Base-by-base conservation (phyloP, 1,140 invertebrate genomes). In the Planococcus citri region DNA sequence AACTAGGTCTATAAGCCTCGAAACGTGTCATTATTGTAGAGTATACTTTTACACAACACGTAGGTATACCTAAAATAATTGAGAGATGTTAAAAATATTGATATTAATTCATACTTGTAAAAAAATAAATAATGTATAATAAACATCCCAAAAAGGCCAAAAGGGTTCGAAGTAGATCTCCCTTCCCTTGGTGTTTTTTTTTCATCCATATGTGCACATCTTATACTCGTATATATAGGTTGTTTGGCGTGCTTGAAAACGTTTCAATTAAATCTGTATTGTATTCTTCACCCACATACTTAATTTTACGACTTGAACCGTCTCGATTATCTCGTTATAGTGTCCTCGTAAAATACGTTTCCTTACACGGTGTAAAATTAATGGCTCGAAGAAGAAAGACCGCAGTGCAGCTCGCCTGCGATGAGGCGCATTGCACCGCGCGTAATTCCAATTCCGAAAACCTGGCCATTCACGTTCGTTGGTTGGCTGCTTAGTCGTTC, bases 261-360 rank as follows among this genome's bases (percentile, higher is more conserved):
- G n/a, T 51, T 51, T 51, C 41, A 51, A 51, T 51, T 51, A 51
- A 51, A 51, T 20, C 12, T 20, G 41, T 51, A 51, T 51, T 51
- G 41, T 51, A 20, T 51, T 51, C 41, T 51, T 51, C 41, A 51
- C 41, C 41, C 41, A 51, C 41, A 51, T 51, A 51, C 41, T 51
- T 51, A 51, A 20, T 51, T 51, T 51, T 51, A 51, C 41, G 41
- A 51, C 41, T 51, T 20, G 10, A 51, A 20, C 41, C 41, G 41
- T 51, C 41, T 51, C 41, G 41, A 51, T 51, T 51, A 51, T 51
- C 41, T 51, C 12, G 41, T 51, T 51, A 20, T 51, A 51, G 41
- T 51, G 41, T 51, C 41, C 41, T 51, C 41, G 41, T 51, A 51
- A 51, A 51, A 51, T 51, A 51, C n/a, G 41, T 51, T 51, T 51